phyloP scores from a whole-genome alignment of 2,888 invertebrate species.

The Chydorus sphaericus region DNA sequence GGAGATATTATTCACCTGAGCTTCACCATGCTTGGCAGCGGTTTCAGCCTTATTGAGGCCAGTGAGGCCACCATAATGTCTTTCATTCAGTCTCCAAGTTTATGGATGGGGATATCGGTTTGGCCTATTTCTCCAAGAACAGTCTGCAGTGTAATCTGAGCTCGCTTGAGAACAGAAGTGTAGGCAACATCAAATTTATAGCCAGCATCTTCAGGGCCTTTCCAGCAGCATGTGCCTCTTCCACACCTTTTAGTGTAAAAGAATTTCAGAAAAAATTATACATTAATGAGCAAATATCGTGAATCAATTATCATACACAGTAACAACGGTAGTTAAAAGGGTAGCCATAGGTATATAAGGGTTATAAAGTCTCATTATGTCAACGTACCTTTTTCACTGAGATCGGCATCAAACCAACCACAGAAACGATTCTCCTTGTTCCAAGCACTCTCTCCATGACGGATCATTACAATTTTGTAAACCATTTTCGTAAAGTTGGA shows the following conservation, averaged over 20 bases:
- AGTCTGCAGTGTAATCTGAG: conserved; percentile 47
- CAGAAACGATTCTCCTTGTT: conserved; percentile 57
- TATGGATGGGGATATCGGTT: conserved; percentile 46
- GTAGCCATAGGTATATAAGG: too few species aligned
- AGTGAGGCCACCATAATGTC: conserved; percentile 75
- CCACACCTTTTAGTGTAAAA: too few species aligned
- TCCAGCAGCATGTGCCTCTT: conserved; percentile 54
- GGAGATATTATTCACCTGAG: too few species aligned
- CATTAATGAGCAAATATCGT: too few species aligned
- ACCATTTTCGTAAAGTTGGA: conserved; percentile 11
- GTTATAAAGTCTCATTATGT: neutral
- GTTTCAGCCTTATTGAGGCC: conserved; percentile 73
- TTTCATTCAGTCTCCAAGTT: conserved; percentile 75
- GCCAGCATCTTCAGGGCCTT: conserved; percentile 50
- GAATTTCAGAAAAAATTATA: too few species aligned
- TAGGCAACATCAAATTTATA: conserved; percentile 63
- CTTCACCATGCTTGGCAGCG: conserved; percentile 69
- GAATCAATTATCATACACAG: too few species aligned
- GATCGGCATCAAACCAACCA: conserved; percentile 55
- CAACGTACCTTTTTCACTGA: conserved; percentile 48
- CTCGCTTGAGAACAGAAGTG: conserved; percentile 63
- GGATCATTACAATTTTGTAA: conserved; percentile 47
- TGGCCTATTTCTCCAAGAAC: conserved; percentile 52
- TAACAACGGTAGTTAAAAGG: too few species aligned
- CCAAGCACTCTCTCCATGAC: conserved; percentile 62